Conservation (phyloP, 2,888 invertebrate species). For the Hirtodrosophila alboralis region DNA sequence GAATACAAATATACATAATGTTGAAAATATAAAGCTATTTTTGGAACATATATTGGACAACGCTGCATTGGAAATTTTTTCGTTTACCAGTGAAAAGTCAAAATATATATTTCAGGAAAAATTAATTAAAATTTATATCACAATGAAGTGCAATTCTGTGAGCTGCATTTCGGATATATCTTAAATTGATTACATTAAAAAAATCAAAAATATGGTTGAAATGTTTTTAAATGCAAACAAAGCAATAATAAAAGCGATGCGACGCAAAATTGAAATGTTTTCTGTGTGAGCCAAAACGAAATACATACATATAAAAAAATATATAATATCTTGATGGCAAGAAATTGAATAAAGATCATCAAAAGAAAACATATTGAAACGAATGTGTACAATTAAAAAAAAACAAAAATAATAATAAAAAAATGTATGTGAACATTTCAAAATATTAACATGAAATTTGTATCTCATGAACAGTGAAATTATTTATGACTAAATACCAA, state of each 20-base stretch:
- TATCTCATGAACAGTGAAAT: neutral
- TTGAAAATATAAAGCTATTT: slow-evolving; percentile 77
- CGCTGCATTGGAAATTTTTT: slow-evolving; percentile 65
- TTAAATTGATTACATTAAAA: slow-evolving; percentile 13
- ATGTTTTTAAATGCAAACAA: slow-evolving; percentile 40
- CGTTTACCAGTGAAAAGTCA: slow-evolving; percentile 39
- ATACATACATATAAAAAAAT: no score
- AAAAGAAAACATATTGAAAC: slow-evolving; percentile 29
- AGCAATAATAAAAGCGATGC: slow-evolving; percentile 43
- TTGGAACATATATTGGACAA: slow-evolving; percentile 74
- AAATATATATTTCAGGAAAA: slow-evolving; percentile 19
- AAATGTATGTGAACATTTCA: slow-evolving; percentile 11
- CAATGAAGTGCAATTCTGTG: slow-evolving; percentile 19
- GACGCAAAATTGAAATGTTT: slow-evolving; percentile 37
- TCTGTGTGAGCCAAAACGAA: slow-evolving; percentile 25
- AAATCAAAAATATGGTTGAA: slow-evolving; percentile 20
- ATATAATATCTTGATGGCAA: neutral
- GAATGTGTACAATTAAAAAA: slow-evolving; percentile 18
- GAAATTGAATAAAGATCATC: slow-evolving; percentile 44
- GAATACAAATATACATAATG: slow-evolving; percentile 61
- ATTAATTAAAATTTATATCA: slow-evolving; percentile 23
- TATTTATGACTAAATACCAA: no score
- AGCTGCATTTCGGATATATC: slow-evolving; percentile 6
- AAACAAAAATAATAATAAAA: slow-evolving; percentile 34
- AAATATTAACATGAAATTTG: slow-evolving; percentile 14